Percentiles rank a stretch among this genome's conserved stretches.
These are phyloP conservation scores for Plusia festucae DNA, from an alignment of 2,888 invertebrate genomes.

Conservation along the genomic window DNA sequence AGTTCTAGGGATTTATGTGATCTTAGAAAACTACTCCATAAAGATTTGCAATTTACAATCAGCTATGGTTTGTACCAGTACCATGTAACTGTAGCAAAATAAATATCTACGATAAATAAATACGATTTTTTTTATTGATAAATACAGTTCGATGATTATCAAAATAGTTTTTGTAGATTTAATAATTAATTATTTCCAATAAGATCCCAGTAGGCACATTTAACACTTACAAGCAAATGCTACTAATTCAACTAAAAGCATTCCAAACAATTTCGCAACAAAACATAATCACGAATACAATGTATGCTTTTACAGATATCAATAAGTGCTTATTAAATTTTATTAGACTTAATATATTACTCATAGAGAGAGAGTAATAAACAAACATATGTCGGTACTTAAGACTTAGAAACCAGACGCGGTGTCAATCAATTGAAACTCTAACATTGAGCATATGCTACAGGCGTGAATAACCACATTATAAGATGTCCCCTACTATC, in stretches of 20 bases:
- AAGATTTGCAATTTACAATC: neutral
- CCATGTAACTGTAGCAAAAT: no score
- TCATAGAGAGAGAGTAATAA: slow-evolving; percentile 60
- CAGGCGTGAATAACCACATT: slow-evolving; percentile 81
- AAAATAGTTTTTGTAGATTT: no score
- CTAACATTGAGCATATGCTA: slow-evolving; percentile 85
- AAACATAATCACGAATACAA: slow-evolving; percentile 31
- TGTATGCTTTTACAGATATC: slow-evolving; percentile 26
- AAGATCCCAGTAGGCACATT: neutral
- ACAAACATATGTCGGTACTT: slow-evolving; percentile 68
- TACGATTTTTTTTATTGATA: no score
- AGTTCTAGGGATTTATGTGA: neutral
- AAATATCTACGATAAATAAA: no score
- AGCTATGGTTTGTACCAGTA: neutral
- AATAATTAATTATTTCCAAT: neutral
- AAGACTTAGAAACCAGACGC: slow-evolving; percentile 73
- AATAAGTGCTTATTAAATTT: slow-evolving; percentile 64
- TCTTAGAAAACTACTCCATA: neutral
- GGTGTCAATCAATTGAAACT: slow-evolving; percentile 86
- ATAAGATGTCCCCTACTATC: slow-evolving; percentile 67
- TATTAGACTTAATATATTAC: slow-evolving; percentile 68
- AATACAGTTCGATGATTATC: no score
- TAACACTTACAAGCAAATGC: neutral
- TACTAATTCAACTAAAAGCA: neutral
- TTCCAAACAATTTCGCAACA: slow-evolving; percentile 31